These are phyloP conservation scores for Porites evermanni DNA, from an alignment of 92 coral and sea anemone species.

Conservation along the genomic window DNA sequence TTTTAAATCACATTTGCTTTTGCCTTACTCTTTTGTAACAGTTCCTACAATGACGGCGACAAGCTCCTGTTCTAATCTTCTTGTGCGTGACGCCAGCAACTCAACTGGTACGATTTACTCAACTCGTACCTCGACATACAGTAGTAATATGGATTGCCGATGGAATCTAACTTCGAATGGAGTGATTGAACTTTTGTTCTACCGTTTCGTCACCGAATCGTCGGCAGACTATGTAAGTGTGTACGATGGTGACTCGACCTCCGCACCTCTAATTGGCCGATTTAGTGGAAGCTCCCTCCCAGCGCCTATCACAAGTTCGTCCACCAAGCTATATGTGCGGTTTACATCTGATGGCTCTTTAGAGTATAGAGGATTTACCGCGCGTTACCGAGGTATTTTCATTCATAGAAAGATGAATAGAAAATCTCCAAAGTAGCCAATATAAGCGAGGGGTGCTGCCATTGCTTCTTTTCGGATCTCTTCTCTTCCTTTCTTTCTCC, in stretches of 20 bases:
- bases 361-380: background rate
- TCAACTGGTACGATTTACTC: too few species aligned
- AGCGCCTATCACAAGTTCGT: constrained; percentile 45
- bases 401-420: too few species aligned
- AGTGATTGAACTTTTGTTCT: constrained; percentile 20
- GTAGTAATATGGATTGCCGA: background rate
- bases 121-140: background rate
- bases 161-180: constrained; percentile 55
- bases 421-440: too few species aligned
- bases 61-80: background rate
- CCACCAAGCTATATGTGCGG: constrained; percentile 24
- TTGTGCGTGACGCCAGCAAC: background rate
- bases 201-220: constrained; percentile 21
- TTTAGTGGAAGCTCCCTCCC: constrained; percentile 55
- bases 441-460: too few species aligned
- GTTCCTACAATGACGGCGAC: background rate
- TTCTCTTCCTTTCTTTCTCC: too few species aligned
- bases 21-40: background rate
- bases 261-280: constrained; percentile 33
- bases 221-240: constrained; percentile 44
- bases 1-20: too few species aligned
- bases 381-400: background rate
- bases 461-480: too few species aligned
- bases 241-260: constrained; percentile 49
- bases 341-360: constrained; percentile 20